Percentiles rank a stretch among this genome's conserved stretches.
Conservation (phyloP, 2,113 vertebrate genomes). For the Anguilla rostrata region DNA sequence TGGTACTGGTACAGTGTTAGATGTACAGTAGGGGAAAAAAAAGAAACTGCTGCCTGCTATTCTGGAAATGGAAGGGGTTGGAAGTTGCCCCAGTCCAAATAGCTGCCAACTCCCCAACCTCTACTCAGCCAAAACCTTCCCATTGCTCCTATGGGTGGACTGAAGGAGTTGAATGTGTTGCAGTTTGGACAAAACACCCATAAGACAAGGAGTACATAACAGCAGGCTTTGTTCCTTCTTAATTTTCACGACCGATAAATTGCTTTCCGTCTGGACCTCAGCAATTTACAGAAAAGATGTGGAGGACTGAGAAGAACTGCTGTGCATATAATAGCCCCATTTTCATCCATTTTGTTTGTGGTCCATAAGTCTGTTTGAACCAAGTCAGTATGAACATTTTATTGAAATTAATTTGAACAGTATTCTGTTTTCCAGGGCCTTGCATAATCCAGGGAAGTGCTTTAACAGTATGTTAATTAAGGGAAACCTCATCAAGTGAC, state of each 20-base stretch:
- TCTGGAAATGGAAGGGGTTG: background rate
- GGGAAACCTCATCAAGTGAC: background rate
- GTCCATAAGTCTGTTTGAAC: background rate
- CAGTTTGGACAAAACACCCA: constrained; percentile 4
- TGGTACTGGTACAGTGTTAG: background rate
- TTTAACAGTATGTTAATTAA: background rate
- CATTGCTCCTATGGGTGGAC: background rate
- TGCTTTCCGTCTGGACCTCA: constrained; percentile 8
- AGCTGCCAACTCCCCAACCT: background rate
- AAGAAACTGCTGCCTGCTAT: constrained; percentile 24
- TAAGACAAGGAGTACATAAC: constrained; percentile 14
- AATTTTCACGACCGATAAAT: constrained; percentile 7
- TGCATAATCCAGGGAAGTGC: constrained; percentile 2
- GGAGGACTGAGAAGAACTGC: background rate
- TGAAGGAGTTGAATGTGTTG: background rate
- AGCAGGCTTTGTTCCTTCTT: constrained; percentile 27
- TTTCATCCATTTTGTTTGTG: background rate
- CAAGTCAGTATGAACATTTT: background rate
- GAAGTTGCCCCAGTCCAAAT: background rate
- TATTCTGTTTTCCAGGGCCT: background rate
- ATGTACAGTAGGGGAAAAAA: constrained; percentile 31
- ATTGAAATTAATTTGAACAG: background rate
- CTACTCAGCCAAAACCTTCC: background rate
- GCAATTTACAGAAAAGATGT: background rate
- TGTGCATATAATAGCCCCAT: background rate